These are phyloP conservation scores for Sula dactylatra DNA, from an alignment of 2,113 vertebrate genomes.

Conservation along the genomic window DNA sequence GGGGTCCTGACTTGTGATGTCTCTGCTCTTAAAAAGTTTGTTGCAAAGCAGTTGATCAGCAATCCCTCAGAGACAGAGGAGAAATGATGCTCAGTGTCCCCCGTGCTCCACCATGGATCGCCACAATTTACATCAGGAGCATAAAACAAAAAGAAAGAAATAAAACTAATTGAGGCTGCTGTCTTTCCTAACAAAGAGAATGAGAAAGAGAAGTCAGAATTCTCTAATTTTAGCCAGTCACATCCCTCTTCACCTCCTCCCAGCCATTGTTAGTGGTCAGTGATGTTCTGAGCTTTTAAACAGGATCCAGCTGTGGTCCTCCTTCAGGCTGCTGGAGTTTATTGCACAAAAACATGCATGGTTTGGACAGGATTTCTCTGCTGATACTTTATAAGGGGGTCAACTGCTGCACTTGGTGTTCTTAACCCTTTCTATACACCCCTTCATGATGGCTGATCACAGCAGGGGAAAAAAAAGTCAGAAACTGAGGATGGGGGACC, in stretches of 20 bases:
- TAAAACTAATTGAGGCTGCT: neutral
- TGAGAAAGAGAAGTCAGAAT: neutral
- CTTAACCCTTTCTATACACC: neutral
- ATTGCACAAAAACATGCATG: neutral
- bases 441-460: neutral
- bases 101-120: fast-evolving
- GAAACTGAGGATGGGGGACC: neutral
- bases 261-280: neutral
- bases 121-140: neutral
- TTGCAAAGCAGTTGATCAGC: neutral
- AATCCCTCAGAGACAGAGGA: neutral
- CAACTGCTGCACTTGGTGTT: neutral
- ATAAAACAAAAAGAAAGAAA: neutral
- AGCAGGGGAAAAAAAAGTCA: neutral
- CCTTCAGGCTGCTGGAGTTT: neutral
- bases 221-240: neutral
- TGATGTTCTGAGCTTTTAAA: neutral
- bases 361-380: neutral
- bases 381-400: neutral
- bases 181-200: neutral
- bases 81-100: neutral
- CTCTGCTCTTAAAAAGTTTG: neutral
- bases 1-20: neutral
- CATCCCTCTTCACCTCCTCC: neutral
- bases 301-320: neutral